Percentiles rank a stretch among this genome's conserved stretches.
phyloP scores from a whole-genome alignment of 1,140 invertebrate species.

The Bombus confusus region DNA sequence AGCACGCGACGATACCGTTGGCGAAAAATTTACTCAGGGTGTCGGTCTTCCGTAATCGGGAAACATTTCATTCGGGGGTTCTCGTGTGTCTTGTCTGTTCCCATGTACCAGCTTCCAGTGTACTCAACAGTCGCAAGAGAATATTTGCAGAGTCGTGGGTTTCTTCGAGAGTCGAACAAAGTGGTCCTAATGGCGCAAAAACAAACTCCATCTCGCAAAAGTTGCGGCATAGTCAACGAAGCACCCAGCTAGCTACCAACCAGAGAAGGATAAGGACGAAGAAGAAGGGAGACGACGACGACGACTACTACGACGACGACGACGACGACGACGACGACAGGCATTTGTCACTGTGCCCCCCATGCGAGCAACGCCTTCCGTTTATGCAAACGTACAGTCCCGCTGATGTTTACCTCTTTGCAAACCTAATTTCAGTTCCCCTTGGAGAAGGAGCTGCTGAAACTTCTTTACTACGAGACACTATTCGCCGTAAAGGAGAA shows the following conservation, averaged over 20 bases:
- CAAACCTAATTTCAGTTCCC: conserved; percentile 80
- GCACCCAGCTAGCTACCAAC: conserved; percentile 40
- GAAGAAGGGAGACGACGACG: conserved; percentile 33
- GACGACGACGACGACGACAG: conserved; percentile 66
- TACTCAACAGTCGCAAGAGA: conserved; percentile 40
- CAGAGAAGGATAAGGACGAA: conserved; percentile 53
- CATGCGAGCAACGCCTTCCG: conserved; percentile 77
- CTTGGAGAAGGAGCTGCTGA: conserved; percentile 68
- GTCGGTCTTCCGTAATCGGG: neutral
- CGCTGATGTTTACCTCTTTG: conserved; percentile 81
- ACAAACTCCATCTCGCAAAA: conserved; percentile 72
- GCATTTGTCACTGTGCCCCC: conserved; percentile 77
- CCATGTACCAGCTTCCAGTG: conserved; percentile 26
- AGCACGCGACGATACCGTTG: neutral
- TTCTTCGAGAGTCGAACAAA: conserved; percentile 72
- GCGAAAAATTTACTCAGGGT: neutral
- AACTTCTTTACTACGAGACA: conserved; percentile 68
- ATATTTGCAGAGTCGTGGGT: conserved; percentile 64
- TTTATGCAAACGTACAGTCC: conserved; percentile 79
- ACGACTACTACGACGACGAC: neutral
- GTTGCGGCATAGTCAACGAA: conserved; percentile 61
- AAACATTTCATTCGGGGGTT: conserved; percentile 14
- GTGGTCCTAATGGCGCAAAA: conserved; percentile 77
- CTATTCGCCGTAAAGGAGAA: conserved; percentile 55
- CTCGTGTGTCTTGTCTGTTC: neutral